Evolutionary conservation across 2,797 vertebrate species (phyloP).

Genomic region (Todus mexicanus): DNA sequence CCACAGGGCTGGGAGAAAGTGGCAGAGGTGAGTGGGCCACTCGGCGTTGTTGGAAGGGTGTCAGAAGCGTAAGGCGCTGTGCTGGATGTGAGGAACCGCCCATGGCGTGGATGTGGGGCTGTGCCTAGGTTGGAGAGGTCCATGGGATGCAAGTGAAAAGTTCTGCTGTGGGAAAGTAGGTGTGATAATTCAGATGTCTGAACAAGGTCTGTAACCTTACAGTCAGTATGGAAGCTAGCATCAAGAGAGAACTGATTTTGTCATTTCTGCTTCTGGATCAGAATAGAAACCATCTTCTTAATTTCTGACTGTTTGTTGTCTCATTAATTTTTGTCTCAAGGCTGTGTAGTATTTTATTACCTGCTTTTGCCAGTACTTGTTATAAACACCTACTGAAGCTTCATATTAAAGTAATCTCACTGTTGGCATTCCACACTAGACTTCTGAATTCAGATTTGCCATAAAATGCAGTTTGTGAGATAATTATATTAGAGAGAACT

Average conservation of each 20-base stretch:
- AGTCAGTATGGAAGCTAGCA: background rate
- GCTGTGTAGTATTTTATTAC: background rate
- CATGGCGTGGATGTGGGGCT: rapidly evolving
- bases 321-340: slow-evolving; percentile 12
- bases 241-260: background rate
- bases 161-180: background rate
- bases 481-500: slow-evolving; percentile 12
- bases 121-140: background rate
- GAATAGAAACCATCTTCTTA: background rate
- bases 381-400: background rate
- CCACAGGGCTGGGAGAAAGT: rapidly evolving
- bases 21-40: too few relatives aligned
- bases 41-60: background rate
- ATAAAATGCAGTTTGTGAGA: background rate
- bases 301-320: slow-evolving; percentile 9
- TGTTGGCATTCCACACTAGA: background rate
- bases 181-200: background rate
- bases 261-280: background rate
- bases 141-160: background rate
- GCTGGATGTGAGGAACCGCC: rapidly evolving
- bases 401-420: background rate
- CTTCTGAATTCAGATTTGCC: background rate
- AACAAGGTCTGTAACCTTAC: background rate
- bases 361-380: background rate
- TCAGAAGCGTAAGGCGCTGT: rapidly evolving